Conservation (phyloP, 2,888 invertebrate genomes). For the Sesamia inferens region DNA sequence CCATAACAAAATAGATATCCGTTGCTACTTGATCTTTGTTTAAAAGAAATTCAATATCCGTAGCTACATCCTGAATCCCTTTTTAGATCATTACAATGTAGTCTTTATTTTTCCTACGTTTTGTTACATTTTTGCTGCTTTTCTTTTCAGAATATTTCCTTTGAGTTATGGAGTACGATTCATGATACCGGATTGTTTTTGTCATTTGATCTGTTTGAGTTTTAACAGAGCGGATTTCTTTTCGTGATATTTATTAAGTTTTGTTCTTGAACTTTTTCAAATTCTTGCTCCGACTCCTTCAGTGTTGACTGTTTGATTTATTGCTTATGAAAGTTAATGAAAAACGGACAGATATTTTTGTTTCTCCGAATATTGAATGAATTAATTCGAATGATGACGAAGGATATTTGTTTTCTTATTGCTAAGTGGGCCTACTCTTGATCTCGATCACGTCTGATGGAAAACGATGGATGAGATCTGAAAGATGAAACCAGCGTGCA, state of each 20-base stretch:
- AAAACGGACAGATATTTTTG: conserved; percentile 29
- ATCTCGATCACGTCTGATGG: neutral
- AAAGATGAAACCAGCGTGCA: neutral
- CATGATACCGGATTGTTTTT: conserved; percentile 55
- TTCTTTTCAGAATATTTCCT: conserved; percentile 49
- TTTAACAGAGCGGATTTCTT: conserved; percentile 40
- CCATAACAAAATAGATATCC: conserved; percentile 28
- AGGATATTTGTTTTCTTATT: neutral
- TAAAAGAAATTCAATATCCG: conserved; percentile 62
- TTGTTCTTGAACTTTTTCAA: conserved; percentile 36
- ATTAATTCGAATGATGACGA: neutral
- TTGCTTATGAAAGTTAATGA: neutral
- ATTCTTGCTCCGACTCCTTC: conserved; percentile 17
- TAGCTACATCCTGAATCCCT: conserved; percentile 43
- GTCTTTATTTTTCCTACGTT: conserved; percentile 37
- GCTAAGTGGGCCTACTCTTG: neutral
- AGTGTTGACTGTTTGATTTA: conserved; percentile 26
- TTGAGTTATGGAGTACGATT: conserved; percentile 57
- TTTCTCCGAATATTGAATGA: neutral
- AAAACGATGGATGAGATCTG: neutral
- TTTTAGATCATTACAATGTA: conserved; percentile 42
- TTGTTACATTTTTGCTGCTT: conserved; percentile 37
- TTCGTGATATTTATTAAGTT: conserved; percentile 44
- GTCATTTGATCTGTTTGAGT: conserved; percentile 52
- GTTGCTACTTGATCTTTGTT: conserved; percentile 36